These are phyloP conservation scores for Tricholauxania praeusta DNA, from an alignment of 2,888 invertebrate species.

Conservation along the genomic window DNA sequence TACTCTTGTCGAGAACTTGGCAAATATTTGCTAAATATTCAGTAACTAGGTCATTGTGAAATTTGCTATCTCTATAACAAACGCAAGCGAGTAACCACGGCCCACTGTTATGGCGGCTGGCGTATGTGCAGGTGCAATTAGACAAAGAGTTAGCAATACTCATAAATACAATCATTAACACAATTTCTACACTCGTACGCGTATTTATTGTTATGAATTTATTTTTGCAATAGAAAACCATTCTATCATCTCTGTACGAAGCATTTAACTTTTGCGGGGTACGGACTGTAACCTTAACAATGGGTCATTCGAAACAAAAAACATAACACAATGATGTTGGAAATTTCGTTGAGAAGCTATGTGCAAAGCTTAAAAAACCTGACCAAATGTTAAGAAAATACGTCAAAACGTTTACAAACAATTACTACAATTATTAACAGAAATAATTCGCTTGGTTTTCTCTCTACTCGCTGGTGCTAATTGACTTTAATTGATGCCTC, in stretches of 20 bases:
- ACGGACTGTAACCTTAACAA: too few species aligned
- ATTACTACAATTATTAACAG: slow-evolving; percentile 51
- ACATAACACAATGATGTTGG: too few species aligned
- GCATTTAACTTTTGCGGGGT: too few species aligned
- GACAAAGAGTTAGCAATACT: background rate
- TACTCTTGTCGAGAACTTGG: slow-evolving; percentile 45
- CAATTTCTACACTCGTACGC: slow-evolving; percentile 39
- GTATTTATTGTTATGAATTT: background rate
- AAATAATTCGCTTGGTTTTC: slow-evolving; percentile 34
- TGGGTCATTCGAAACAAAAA: too few species aligned
- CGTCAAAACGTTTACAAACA: slow-evolving; percentile 50
- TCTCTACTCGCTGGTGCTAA: slow-evolving; percentile 8
- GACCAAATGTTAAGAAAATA: background rate
- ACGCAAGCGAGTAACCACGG: background rate
- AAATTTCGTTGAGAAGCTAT: too few species aligned
- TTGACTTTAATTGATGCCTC: slow-evolving; percentile 27
- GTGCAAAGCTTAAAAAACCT: background rate
- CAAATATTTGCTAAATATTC: background rate
- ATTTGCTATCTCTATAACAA: slow-evolving; percentile 4
- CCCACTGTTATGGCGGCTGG: too few species aligned
- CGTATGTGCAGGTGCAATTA: background rate
- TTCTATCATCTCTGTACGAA: background rate
- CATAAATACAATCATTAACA: slow-evolving; percentile 41
- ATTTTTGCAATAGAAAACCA: too few species aligned
- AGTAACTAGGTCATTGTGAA: slow-evolving; percentile 27